Conservation (phyloP, 2,888 invertebrate species). For the Altica lythri region DNA sequence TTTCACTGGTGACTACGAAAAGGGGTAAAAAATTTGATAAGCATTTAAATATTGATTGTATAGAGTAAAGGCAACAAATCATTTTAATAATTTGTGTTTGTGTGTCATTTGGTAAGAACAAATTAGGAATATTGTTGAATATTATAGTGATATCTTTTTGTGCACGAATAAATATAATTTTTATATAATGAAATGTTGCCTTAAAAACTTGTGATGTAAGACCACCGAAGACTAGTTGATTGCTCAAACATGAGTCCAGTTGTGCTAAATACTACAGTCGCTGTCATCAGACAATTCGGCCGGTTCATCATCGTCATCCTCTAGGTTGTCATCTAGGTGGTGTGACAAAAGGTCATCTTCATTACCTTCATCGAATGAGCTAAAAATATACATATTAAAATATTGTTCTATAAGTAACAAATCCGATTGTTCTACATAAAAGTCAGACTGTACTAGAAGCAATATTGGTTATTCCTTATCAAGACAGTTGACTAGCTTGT, state of each 20-base stretch:
- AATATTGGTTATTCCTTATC: too few species aligned
- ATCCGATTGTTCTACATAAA: too few species aligned
- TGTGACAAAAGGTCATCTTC: slow-evolving; percentile 70
- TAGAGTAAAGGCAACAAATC: slow-evolving; percentile 4
- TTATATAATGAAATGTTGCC: slow-evolving; percentile 1
- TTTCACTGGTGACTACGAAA: slow-evolving; percentile 15
- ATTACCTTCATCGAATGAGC: slow-evolving; percentile 72
- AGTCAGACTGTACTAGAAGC: too few species aligned
- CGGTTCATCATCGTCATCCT: slow-evolving; percentile 40
- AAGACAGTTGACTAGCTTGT: too few species aligned
- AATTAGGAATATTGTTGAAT: too few species aligned
- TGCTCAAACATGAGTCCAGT: slow-evolving; percentile 26
- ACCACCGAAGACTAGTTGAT: slow-evolving; percentile 36
- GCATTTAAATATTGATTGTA: slow-evolving; percentile 1
- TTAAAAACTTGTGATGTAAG: slow-evolving; percentile 7
- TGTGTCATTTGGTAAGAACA: too few species aligned
- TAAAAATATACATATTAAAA: too few species aligned
- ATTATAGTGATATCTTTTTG: too few species aligned
- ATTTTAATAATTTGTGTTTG: slow-evolving; percentile 9
- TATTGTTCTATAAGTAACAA: too few species aligned
- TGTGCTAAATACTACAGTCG: slow-evolving; percentile 65
- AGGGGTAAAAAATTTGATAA: slow-evolving; percentile 7
- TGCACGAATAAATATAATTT: too few species aligned
- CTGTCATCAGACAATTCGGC: slow-evolving; percentile 59
- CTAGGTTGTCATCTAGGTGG: slow-evolving; percentile 65